These are phyloP conservation scores for Griposia aprilina DNA, from an alignment of 2,888 invertebrate species.

Conservation along the genomic window DNA sequence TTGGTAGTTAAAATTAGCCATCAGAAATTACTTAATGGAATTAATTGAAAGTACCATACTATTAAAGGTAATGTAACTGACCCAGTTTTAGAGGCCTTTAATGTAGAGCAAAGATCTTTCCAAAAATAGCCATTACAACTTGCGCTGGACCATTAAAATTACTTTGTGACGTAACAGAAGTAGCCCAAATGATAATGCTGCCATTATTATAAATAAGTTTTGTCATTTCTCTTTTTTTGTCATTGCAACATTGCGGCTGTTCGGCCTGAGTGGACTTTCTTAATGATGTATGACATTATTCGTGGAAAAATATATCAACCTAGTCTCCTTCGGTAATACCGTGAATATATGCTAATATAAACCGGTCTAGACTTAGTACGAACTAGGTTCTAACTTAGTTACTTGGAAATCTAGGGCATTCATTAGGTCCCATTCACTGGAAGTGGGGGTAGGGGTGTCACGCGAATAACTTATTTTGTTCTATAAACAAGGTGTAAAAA, in stretches of 20 bases:
- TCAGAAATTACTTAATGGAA: background rate
- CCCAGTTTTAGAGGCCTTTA: background rate
- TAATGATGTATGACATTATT: conserved; percentile 17
- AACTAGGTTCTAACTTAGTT: conserved; percentile 33
- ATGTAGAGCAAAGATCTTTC: background rate
- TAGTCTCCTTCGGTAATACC: background rate
- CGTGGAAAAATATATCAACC: background rate
- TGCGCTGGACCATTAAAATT: conserved; percentile 7
- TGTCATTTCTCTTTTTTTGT: conserved; percentile 47
- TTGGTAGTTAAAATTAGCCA: background rate
- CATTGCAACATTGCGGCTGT: conserved; percentile 19
- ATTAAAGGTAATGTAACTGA: background rate
- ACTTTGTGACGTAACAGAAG: conserved; percentile 36
- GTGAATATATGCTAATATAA: conserved; percentile 32
- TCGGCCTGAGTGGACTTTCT: background rate
- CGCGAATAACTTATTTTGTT: background rate
- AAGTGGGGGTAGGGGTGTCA: conserved; percentile 36
- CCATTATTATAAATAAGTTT: conserved; percentile 45
- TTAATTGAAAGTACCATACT: background rate
- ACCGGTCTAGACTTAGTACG: conserved; percentile 26
- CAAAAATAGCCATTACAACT: background rate
- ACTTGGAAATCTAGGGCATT: conserved; percentile 58
- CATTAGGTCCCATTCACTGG: conserved; percentile 53
- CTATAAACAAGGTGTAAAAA: too few species aligned
- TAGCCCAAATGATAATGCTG: conserved; percentile 42